Evolutionary conservation across 2,797 vertebrate species (phyloP), one percentile per base, ranked within the genome.

Genomic region (Girardinus metallicus): DNA sequence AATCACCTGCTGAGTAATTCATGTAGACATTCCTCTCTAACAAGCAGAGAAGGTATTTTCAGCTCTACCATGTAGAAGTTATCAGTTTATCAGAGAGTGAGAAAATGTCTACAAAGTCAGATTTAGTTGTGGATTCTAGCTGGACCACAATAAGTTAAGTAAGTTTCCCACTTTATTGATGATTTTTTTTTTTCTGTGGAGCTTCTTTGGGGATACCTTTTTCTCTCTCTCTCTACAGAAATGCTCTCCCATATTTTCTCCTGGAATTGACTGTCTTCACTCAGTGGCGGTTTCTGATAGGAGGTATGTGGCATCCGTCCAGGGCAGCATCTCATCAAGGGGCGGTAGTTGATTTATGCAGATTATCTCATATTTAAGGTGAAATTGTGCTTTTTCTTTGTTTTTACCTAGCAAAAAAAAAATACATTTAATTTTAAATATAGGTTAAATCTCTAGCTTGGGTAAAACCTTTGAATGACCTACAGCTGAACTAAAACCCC

Each of bases 1-100:
- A 29, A 75, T 47, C 16, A 77, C 41, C n/a, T 80, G 55, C 4
- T 72, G 49, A 71, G 68, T 44, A n/a, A 71, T 44, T 71, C 23
- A 71, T 71, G 68, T 23, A 29, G 68, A 39, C 15, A 71, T 9
- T 43, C 64, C 36, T 68, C 23, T 29, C 68, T 9, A 71, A 43
- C 68, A 15, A 71, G 68, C 66, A 26, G 26, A 6, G 68, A 26
- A 26, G 34, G 68, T 53, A 53, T 53, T 53, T 16, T 31, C 29
- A 60, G 57, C 29, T 60, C 29, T 7, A 16, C n/a, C 1, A 5
- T 12, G 26, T 13, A 29, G 4, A 57, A 57, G 53, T 57, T 53
- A 10, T 26, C 2, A 53, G 21, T n/a, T 26, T n/a, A 26, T 57
- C 51, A 49, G 47, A 53, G 12, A 60, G 11, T 60, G 12, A n/a